phyloP scores from a whole-genome alignment of 2,888 invertebrate species.

The Hyles lineata region DNA sequence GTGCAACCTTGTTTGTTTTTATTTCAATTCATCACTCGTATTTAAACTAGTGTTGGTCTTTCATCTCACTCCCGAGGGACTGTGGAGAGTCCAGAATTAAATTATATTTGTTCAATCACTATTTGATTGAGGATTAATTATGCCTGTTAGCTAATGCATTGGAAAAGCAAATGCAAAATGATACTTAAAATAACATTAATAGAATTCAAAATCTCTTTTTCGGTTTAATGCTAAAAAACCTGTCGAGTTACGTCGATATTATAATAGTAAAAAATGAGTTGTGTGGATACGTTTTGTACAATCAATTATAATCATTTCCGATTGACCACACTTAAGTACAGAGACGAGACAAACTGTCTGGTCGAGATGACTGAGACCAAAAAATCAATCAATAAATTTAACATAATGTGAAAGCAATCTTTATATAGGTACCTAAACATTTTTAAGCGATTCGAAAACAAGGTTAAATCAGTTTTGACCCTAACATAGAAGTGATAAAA shows the following conservation, averaged over 20 bases:
- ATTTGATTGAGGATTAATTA: background rate
- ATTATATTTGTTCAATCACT: background rate
- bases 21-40: constrained; percentile 10
- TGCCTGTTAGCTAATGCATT: background rate
- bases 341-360: background rate
- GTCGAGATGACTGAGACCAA: too few relatives aligned
- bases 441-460: too few relatives aligned
- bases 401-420: too few relatives aligned
- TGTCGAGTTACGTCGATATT: background rate
- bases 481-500: too few relatives aligned
- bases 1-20: constrained; percentile 49
- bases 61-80: background rate
- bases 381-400: too few relatives aligned
- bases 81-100: background rate
- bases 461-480: too few relatives aligned
- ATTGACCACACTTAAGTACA: background rate
- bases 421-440: too few relatives aligned
- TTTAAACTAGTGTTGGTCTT: background rate
- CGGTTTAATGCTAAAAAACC: background rate
- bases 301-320: background rate
- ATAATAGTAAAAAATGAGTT: background rate
- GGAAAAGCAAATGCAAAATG: background rate
- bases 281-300: background rate
- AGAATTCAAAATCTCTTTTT: background rate
- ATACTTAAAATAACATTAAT: background rate